Conservation (phyloP, 2,113 vertebrate genomes). For the Orthonyx spaldingii region DNA sequence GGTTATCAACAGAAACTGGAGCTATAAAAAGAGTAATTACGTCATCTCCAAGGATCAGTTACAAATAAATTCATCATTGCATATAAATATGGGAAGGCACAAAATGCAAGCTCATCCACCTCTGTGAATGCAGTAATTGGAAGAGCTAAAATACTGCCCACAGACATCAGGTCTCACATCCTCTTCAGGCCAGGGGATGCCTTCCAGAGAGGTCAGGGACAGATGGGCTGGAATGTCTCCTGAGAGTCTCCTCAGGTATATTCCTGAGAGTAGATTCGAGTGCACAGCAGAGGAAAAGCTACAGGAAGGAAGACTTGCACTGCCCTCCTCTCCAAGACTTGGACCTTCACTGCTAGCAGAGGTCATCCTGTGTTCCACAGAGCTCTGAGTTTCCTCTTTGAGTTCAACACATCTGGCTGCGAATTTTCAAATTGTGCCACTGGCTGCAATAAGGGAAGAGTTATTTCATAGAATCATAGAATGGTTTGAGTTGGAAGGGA, state of each 20-base stretch:
- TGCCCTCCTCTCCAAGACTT: not conserved
- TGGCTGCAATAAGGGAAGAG: not conserved
- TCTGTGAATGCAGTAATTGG: not conserved
- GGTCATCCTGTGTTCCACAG: not conserved
- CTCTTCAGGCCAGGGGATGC: not conserved
- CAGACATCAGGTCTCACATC: not conserved
- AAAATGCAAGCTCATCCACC: not conserved
- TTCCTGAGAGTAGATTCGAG: not conserved
- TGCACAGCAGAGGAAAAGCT: not conserved
- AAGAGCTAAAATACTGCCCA: not conserved
- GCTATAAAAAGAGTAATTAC: not conserved
- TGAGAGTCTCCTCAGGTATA: not conserved
- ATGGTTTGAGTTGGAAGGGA: not conserved
- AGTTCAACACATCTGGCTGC: not conserved
- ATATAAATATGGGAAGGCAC: not conserved
- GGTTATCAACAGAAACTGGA: not conserved
- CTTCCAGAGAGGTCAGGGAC: not conserved
- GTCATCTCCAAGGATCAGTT: not conserved
- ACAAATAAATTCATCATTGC: not conserved
- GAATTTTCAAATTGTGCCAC: not conserved
- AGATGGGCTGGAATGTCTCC: not conserved
- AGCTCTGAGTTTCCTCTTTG: not conserved
- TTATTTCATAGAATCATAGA: not conserved
- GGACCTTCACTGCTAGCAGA: not conserved
- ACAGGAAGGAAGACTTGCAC: not conserved